Percentiles rank a stretch among this genome's conserved stretches.
phyloP scores from a whole-genome alignment of 1,140 invertebrate species.

The Drosophila kanapiae region DNA sequence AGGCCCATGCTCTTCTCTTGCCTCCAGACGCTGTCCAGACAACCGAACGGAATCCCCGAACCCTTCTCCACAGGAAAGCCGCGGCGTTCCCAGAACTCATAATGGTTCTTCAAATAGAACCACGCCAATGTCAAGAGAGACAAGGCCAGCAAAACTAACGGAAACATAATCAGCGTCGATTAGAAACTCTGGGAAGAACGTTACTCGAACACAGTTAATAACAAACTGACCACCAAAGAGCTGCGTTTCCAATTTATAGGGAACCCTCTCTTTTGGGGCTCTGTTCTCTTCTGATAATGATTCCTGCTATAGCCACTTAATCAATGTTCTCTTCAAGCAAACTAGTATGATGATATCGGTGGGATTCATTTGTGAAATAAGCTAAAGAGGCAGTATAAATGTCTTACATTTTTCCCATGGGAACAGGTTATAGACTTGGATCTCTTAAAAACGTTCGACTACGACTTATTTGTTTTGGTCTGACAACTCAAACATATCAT shows the following conservation, averaged over 20 bases:
- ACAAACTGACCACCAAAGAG: background rate
- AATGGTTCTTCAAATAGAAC: slow-evolving; percentile 65
- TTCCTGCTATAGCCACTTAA: background rate
- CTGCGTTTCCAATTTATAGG: background rate
- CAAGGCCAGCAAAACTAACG: slow-evolving; percentile 33
- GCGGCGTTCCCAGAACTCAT: slow-evolving; percentile 64
- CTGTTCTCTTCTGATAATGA: background rate
- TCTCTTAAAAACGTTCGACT: background rate
- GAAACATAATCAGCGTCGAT: slow-evolving; percentile 40
- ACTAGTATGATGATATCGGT: background rate
- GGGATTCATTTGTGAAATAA: slow-evolving; percentile 5
- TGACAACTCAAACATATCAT: background rate
- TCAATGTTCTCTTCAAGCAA: slow-evolving; percentile 1
- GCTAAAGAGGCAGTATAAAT: background rate
- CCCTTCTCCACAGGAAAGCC: slow-evolving; percentile 60
- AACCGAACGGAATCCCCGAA: slow-evolving; percentile 71
- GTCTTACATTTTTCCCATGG: background rate
- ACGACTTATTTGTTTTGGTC: background rate
- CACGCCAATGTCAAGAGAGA: slow-evolving; percentile 52
- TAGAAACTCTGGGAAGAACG: background rate
- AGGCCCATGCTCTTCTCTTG: slow-evolving; percentile 66
- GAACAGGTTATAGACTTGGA: background rate
- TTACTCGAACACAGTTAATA: slow-evolving; percentile 24
- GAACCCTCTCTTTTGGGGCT: background rate
- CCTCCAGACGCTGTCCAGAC: slow-evolving; percentile 54